Percentiles rank a stretch among this genome's conserved stretches.
Evolutionary conservation across 2,113 vertebrate species (phyloP).

Genomic region (Zosterops pallidus): DNA sequence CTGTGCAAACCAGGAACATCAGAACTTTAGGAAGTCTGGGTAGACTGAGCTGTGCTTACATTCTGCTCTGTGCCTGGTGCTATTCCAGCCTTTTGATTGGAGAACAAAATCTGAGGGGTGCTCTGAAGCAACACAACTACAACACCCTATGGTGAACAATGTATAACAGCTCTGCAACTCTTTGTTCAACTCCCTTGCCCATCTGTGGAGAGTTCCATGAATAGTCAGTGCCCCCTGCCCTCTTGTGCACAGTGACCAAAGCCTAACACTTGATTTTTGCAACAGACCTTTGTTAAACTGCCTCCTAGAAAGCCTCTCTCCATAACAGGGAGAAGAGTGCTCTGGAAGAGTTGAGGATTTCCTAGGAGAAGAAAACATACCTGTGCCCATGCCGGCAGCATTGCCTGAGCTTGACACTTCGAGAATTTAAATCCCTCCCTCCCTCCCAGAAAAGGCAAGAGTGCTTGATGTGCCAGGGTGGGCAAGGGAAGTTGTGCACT

Average conservation of each 20-base stretch:
- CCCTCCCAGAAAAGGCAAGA: neutral
- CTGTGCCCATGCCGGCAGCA: neutral
- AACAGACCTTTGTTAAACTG: neutral
- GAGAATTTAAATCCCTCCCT: neutral
- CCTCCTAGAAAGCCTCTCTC: neutral
- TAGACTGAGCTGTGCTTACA: neutral
- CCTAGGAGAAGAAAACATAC: neutral
- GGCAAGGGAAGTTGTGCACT: neutral
- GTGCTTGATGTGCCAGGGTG: neutral
- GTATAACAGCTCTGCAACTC: fast-evolving
- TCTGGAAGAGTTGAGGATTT: neutral
- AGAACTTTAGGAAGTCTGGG: neutral
- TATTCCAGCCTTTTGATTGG: neutral
- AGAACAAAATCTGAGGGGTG: neutral
- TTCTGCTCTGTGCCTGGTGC: neutral
- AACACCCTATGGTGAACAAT: neutral
- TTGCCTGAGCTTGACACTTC: neutral
- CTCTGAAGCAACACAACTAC: neutral
- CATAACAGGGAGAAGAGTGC: neutral
- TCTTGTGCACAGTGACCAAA: neutral
- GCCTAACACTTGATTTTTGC: neutral
- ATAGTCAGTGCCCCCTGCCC: neutral
- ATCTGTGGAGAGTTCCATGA: neutral
- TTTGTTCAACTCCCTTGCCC: neutral
- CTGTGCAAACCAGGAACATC: neutral